Evolutionary conservation across 2,888 invertebrate genomes (phyloP), one percentile per base, ranked within the genome.

Genomic region (Flexamia atlantica): DNA sequence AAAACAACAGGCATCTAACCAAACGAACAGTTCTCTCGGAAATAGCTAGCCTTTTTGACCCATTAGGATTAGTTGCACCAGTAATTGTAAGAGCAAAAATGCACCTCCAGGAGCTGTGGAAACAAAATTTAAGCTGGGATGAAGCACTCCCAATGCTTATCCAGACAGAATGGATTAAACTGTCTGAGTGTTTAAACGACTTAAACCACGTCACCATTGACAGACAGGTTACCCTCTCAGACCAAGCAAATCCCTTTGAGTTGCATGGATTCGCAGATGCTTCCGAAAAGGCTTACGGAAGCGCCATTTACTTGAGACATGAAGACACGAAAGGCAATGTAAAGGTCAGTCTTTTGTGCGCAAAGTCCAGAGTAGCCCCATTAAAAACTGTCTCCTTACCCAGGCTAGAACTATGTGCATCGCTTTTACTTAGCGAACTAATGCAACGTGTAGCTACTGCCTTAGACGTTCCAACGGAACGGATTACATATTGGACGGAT

Each of bases 361-460:
- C 82, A 23, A 84, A 84, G 28, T 82, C 82, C 1, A 36, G 76
- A 60, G 84, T 84, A 23, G 82, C 82, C 17, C 84, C 82, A 25
- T 7, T 84, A 25, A 74, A 82, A 14, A 60, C 10, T 0, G 17
- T 28, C 0, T 40, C 82, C 12, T 20, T 84, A 14, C 82, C 82
- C 5, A 7, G 84, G 14, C 64, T 84, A n/a, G 82, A 84, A 30
- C 36, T 84, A 0, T 40, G 28, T 30, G 42, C 40, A 17, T 9
- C 72, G 5, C n/a, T 72, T 0, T 3, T 72, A 20, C 25, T 64
- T 17, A 28, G 10, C 4, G 28, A 64, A 28, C 17, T 28, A 4
- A 17, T 64, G 0, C 0, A 9, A 12, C 28, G 14, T 12, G 17
- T 64, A 3, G 1, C 0, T 1, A 0, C 3, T 64, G 64, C 64